Conservation (phyloP, 2,888 invertebrate species). For the Calameuta filiformis region DNA sequence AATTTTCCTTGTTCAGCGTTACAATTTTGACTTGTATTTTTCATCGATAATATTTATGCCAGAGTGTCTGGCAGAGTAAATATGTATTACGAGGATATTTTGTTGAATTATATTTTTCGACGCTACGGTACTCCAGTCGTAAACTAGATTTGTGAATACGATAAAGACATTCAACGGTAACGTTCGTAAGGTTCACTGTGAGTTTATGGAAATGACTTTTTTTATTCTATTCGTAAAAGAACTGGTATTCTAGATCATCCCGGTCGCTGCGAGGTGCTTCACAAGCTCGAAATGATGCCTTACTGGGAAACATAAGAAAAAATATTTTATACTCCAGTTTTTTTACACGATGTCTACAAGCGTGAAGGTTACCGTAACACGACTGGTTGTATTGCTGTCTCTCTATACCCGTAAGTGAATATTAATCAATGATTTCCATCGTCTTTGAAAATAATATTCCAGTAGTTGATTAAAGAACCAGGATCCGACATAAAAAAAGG, state of each 20-base stretch:
- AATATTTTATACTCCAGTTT: background rate
- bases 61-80: no score
- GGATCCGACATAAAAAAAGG: background rate
- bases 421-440: background rate
- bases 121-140: background rate
- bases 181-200: background rate
- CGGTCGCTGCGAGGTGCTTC: background rate
- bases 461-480: background rate
- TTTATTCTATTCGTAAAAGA: background rate
- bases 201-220: background rate
- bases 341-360: constrained; percentile 34
- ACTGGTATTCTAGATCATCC: background rate
- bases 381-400: constrained; percentile 43
- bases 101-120: background rate
- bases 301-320: background rate
- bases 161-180: background rate
- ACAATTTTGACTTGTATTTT: background rate
- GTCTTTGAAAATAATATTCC: background rate
- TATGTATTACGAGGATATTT: no score
- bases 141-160: background rate
- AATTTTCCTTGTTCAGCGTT: background rate
- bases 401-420: constrained; percentile 45
- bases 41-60: no score
- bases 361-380: constrained; percentile 39
- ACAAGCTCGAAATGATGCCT: background rate